These are phyloP conservation scores for Pterocles gutturalis DNA, from an alignment of 2,113 vertebrate genomes.

Conservation along the genomic window DNA sequence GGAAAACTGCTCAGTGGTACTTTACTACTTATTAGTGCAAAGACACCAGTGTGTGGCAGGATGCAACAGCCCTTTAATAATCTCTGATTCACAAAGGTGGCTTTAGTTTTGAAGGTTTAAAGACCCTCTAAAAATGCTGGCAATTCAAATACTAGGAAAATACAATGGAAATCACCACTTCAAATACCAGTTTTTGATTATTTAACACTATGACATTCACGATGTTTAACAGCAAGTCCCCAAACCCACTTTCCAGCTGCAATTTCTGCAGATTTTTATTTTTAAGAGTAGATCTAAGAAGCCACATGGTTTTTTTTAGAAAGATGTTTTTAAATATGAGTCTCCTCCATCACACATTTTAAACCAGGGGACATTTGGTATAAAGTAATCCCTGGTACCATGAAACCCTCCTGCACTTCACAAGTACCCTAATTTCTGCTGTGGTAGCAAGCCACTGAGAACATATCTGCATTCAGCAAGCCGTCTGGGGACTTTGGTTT, in stretches of 20 bases:
- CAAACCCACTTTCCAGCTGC: background rate
- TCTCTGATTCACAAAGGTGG: background rate
- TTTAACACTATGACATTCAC: background rate
- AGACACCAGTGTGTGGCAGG: background rate
- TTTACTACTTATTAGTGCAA: background rate
- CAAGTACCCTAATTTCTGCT: background rate
- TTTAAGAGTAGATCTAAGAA: background rate
- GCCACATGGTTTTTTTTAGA: background rate
- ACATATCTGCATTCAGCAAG: background rate
- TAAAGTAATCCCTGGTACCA: background rate
- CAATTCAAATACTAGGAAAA: background rate
- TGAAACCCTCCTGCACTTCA: background rate
- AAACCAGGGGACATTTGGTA: background rate
- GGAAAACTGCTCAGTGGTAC: background rate
- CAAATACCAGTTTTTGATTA: background rate
- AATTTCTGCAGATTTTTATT: background rate
- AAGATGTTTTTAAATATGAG: background rate
- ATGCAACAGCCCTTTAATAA: background rate
- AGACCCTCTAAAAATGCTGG: background rate
- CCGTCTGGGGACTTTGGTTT: fast-evolving
- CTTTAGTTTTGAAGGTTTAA: background rate
- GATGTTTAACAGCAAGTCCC: background rate
- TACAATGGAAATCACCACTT: background rate
- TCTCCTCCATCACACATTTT: background rate
- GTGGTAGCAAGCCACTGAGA: background rate